phyloP scores from a whole-genome alignment of 2,888 invertebrate genomes.

The Nasonovia ribisnigri region DNA sequence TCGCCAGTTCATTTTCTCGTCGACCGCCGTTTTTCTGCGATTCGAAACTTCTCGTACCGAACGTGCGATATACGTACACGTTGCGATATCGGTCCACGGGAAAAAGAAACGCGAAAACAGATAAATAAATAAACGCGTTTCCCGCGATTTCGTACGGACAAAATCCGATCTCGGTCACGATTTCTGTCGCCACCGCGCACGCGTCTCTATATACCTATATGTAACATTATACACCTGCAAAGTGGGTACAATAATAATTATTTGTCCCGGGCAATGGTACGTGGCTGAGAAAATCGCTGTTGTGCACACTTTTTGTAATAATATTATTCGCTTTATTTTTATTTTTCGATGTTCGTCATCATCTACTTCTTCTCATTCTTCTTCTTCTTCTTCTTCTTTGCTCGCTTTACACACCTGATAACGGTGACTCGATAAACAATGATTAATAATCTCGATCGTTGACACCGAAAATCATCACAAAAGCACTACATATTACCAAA shows the following conservation, averaged over 20 bases:
- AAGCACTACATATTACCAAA: slow-evolving; percentile 44
- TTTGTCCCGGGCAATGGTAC: slow-evolving; percentile 11
- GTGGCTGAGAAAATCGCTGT: background rate
- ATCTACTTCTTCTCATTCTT: background rate
- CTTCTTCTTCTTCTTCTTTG: background rate
- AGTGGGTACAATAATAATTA: background rate
- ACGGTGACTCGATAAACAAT: slow-evolving; percentile 50
- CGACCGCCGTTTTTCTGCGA: background rate
- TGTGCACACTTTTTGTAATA: background rate
- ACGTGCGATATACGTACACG: background rate
- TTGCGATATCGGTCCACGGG: background rate
- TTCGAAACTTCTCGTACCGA: background rate
- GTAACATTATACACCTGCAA: background rate
- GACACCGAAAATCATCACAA: slow-evolving; percentile 51
- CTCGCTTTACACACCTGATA: slow-evolving; percentile 34
- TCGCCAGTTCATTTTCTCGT: background rate
- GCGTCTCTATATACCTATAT: background rate
- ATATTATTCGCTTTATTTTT: background rate
- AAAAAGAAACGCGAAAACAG: background rate
- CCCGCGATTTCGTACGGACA: background rate
- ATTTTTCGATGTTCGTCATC: background rate
- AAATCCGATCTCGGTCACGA: background rate
- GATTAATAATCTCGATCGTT: slow-evolving; percentile 50
- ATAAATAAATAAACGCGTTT: background rate
- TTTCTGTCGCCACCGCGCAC: background rate